Evolutionary conservation across 2,888 invertebrate genomes (phyloP).

Genomic region (Prosapia bicincta): DNA sequence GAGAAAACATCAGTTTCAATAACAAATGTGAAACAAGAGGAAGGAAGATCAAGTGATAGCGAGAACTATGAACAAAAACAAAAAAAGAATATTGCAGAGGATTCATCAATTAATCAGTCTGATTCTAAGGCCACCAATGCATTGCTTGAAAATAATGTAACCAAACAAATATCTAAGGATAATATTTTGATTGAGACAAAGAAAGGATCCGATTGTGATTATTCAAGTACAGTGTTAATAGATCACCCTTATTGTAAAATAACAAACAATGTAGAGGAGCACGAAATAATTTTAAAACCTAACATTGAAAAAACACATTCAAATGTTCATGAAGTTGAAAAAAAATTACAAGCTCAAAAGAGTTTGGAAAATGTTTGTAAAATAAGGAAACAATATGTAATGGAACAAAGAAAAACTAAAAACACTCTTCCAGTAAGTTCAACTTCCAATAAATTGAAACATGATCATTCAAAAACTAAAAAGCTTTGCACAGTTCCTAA

Average conservation of each 20-base stretch:
- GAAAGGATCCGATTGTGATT: background rate
- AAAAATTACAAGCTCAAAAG: too few relatives aligned
- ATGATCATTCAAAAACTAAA: too few relatives aligned
- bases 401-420: too few relatives aligned
- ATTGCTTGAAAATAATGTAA: background rate
- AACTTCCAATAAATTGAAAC: too few relatives aligned
- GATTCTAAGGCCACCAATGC: background rate
- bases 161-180: background rate
- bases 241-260: background rate
- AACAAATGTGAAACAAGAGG: conserved; percentile 50
- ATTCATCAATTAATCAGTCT: background rate
- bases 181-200: background rate
- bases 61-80: conserved; percentile 65
- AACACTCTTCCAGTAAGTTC: too few relatives aligned
- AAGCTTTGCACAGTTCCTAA: too few relatives aligned
- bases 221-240: background rate
- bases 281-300: too few relatives aligned
- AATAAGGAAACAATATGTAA: too few relatives aligned
- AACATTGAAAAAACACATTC: too few relatives aligned
- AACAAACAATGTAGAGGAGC: background rate
- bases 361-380: too few relatives aligned
- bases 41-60: conserved; percentile 68
- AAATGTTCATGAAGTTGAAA: too few relatives aligned
- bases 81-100: conserved; percentile 33
- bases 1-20: background rate